These are phyloP conservation scores for Cygnus atratus DNA, from an alignment of 2,113 vertebrate species.

Conservation along the genomic window DNA sequence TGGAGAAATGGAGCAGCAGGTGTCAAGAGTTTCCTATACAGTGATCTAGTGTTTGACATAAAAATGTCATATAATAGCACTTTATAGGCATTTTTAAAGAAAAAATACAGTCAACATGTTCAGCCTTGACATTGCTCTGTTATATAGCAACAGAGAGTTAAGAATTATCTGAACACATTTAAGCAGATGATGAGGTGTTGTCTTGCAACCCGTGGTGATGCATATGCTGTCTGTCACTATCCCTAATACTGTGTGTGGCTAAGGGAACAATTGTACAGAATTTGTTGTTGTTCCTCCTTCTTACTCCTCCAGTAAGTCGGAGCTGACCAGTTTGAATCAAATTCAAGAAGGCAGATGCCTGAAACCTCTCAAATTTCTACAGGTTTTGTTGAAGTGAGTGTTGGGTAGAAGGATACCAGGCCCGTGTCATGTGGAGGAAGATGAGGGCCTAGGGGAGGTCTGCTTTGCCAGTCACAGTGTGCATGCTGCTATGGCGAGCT, in stretches of 20 bases:
- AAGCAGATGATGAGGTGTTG: neutral
- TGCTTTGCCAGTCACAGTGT: neutral
- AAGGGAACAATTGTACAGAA: neutral
- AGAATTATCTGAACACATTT: neutral
- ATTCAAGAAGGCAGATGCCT: neutral
- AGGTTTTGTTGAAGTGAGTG: neutral
- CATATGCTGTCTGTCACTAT: neutral
- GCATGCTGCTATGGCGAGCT: neutral
- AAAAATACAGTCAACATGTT: neutral
- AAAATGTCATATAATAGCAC: neutral
- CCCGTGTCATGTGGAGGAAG: accelerated
- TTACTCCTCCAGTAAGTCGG: neutral
- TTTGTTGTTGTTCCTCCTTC: neutral
- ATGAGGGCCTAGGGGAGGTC: neutral
- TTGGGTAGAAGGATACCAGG: neutral
- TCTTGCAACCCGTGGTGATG: neutral
- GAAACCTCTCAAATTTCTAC: neutral
- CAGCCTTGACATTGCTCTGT: neutral
- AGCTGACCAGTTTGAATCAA: neutral
- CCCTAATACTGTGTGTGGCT: accelerated
- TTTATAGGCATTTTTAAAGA: neutral
- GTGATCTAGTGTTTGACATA: neutral
- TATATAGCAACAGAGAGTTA: neutral
- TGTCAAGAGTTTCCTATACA: neutral
- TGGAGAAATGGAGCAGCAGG: neutral